Base-by-base conservation (phyloP, 2,888 invertebrate species). In the Andrena camellia region DNA sequence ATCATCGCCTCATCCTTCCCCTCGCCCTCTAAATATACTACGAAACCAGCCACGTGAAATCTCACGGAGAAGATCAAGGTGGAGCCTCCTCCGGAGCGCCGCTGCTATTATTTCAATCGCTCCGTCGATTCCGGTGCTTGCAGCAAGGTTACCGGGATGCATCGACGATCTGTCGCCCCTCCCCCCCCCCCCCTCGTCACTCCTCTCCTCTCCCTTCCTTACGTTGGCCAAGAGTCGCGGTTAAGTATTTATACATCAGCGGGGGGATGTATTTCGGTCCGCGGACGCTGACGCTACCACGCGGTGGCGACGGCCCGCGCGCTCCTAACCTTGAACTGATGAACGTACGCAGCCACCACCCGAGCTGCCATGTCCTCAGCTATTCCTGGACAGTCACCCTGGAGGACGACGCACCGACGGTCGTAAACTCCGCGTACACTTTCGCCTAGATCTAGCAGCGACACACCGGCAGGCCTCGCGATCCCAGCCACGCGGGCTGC, bases 271-370 rank as follows among this genome's bases (percentile, higher is more conserved):
- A 93, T 93, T 93, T 93, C 83, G 88, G 91, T 91, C 89, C 70
- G 76, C 76, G 83, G 78, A 82, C 83, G 86, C 78, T 81, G 88
- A 76, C 76, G 85, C 78, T 48, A 71, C 80, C 78, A 86, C 78
- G 76, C 86, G 83, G 78, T 82, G 88, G 77, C 84, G 83, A 86
- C 86, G 81, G 62, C 75, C 77, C 73, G 66, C 71, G 68, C 78
- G 90, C 88, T 90, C 90, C 90, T 93, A 93, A 93, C 93, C 93
- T 93, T 93, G 93, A 93, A 93, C 93, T 91, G 92, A 91, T 91
- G 91, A 91, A 90, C 90, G 90, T 86, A 90, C 85, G 84, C 85
- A 85, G 77, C 78, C 80, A 84, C 83, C 77, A 88, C 81, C 81
- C 85, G 81, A 80, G 23, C 81, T 73, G 82, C 74, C 78, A 79